Base-by-base conservation (phyloP, 2,888 invertebrate genomes). In the Mythimna albipuncta region DNA sequence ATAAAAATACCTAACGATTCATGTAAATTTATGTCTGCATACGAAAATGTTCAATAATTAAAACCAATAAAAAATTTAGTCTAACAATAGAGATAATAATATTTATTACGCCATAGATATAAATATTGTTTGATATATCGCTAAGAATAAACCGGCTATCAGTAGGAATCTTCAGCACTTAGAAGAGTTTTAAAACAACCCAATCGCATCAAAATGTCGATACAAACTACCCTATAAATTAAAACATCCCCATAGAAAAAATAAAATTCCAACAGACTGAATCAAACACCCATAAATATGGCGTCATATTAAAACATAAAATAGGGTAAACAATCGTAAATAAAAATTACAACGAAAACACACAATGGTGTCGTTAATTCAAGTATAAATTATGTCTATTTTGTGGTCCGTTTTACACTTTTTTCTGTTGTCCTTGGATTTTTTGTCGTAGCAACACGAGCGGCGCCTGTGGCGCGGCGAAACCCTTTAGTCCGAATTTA, bases 301-400 rank as follows among this genome's bases (percentile, higher is more conserved):
- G 89, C 85, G 88, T 87, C 93, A 92, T 95, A 96, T 96, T 96
- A 95, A 96, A 96, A 96, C 96, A 96, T 95, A 96, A 96, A 96
- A 93, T 93, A 93, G 93, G 92, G 92, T 95, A 96, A 96, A 96
- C 95, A 96, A 95, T 95, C 94, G 93, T 96, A 95, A 96, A 96
- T 96, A 95, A 95, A 95, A 92, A 94, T 94, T 93, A 95, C 93
- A 94, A 90, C 91, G 89, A 94, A 95, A 93, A 91, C 92, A 93
- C 90, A 96, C 95, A 95, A 94, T 92, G 89, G 90, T 87, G 82
- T 93, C 94, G 91, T 95, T 95, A 95, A 94, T 95, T 94, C 91
- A 88, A 88, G 84, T 90, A 94, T 95, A 95, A 95, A 93, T 95
- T 94, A 96, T 95, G 94, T 93, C 92, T 93, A 93, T 94, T 94